Base-by-base conservation (phyloP, 2,797 vertebrate species). In the Podarcis lilfordi region DNA sequence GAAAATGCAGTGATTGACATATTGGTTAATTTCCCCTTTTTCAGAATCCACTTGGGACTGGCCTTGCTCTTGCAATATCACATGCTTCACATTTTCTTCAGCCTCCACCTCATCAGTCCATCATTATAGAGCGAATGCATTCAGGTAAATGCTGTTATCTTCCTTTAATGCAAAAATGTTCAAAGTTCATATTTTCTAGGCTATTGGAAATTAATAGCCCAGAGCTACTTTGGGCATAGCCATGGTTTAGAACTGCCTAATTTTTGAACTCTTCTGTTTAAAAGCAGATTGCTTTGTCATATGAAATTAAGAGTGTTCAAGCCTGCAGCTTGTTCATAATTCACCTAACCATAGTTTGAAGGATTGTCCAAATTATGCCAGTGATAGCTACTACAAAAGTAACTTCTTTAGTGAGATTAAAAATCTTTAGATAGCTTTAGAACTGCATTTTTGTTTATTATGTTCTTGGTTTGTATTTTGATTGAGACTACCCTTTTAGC, bases 81-180 rank as follows among this genome's bases (percentile, higher is more conserved):
- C 99, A 99, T 89, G 99, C 99, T 15, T 99, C 99, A 84, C 99
- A 99, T 97, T 99, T 99, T 95, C 97, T 99, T 92, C 99, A 99
- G 91, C 98, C 99, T 92, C 98, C 99, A 35, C 98, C 99, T 94
- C 98, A 99, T 96, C 99, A 99, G 96, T 99, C 99, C 92, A 99
- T 99, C 96, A 99, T 99, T 96, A 99, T 99, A 89, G 99, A 99
- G 90, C 97, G 99, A 94, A 99, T 99, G 99, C 99, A 99, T 94
- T 99, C 99, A 95, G 99, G 99, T 99, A 97, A 96, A 82, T n/a
- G 71, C 66, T 66, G 0, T 4, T 64, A 55, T 75, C 23, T 29
- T 17, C 8, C 23, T 84, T 72, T 59, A 72, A 35, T 6, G 21
- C 15, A n/a, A n/a, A 78, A 84, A 32, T 92, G 93, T 82, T 19